A percentile compares a stretch with the other conserved stretches of the same genome.
Conservation (phyloP, 1,140 invertebrate species). For the Oncopeltus fasciatus region DNA sequence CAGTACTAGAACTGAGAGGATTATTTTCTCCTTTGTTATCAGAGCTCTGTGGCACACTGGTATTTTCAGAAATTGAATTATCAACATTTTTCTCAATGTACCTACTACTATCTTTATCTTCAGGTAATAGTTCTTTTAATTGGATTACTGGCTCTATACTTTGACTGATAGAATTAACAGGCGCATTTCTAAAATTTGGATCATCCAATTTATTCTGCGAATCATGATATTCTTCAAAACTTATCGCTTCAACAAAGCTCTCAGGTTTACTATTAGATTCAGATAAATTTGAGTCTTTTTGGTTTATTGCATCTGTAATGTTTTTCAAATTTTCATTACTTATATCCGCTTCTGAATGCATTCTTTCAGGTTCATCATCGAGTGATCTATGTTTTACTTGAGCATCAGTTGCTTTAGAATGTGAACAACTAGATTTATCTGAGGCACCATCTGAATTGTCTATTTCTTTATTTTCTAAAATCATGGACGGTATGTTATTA, state of each 20-base stretch:
- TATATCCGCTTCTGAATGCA: too few species aligned
- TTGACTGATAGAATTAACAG: not conserved
- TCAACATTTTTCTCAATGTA: not conserved
- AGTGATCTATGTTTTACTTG: not conserved
- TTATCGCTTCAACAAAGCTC: too few species aligned
- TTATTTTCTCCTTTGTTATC: not conserved
- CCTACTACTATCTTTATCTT: not conserved
- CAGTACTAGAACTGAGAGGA: not conserved
- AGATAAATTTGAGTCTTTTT: not conserved
- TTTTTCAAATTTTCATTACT: too few species aligned
- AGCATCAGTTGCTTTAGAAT: slow-evolving; percentile 1
- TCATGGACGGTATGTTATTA: slow-evolving; percentile 7
- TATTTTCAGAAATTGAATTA: not conserved
- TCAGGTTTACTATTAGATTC: too few species aligned
- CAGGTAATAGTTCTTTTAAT: not conserved
- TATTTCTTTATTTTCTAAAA: slow-evolving; percentile 9
- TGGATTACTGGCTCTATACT: not conserved
- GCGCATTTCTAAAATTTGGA: not conserved
- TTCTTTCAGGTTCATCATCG: slow-evolving; percentile 10
- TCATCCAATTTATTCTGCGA: not conserved
- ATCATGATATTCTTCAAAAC: not conserved
- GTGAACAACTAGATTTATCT: not conserved
- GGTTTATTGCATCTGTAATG: slow-evolving; percentile 3
- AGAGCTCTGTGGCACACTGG: not conserved
- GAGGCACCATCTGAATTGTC: slow-evolving; percentile 10